These are phyloP conservation scores for Gymnobelideus leadbeateri DNA, from an alignment of 2,113 vertebrate species.

Conservation along the genomic window DNA sequence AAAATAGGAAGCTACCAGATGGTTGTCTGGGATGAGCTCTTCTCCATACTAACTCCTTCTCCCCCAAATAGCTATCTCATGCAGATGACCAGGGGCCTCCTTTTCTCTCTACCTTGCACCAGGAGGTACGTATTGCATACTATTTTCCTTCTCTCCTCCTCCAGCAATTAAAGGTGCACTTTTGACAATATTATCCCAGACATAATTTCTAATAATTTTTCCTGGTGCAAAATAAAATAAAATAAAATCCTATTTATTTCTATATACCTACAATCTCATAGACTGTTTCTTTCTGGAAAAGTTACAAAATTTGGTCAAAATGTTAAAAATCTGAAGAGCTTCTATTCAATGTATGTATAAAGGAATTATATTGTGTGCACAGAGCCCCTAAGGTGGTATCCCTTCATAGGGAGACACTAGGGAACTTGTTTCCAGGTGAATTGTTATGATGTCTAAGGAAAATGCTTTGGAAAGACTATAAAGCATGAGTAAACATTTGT, in stretches of 20 bases:
- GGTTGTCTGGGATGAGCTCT: background rate
- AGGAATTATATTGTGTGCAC: no score
- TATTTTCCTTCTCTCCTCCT: background rate
- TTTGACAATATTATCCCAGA: background rate
- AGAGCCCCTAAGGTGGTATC: background rate
- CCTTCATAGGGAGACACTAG: background rate
- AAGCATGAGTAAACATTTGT: background rate
- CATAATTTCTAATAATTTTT: background rate
- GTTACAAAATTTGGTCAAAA: background rate
- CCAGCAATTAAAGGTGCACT: background rate
- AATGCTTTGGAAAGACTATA: background rate
- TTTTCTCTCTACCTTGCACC: background rate
- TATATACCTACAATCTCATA: background rate
- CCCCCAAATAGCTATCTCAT: background rate
- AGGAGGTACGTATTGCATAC: background rate
- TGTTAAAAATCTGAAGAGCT: background rate
- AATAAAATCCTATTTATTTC: background rate
- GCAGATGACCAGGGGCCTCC: background rate
- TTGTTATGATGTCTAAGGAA: background rate
- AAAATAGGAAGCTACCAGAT: background rate
- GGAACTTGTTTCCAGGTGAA: background rate
- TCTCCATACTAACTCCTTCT: background rate
- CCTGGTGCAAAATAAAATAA: background rate
- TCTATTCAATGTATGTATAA: background rate
- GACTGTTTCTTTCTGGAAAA: background rate